Evolutionary conservation across 2,797 vertebrate genomes (phyloP).

Genomic region (Microctenopoma lineatum): DNA sequence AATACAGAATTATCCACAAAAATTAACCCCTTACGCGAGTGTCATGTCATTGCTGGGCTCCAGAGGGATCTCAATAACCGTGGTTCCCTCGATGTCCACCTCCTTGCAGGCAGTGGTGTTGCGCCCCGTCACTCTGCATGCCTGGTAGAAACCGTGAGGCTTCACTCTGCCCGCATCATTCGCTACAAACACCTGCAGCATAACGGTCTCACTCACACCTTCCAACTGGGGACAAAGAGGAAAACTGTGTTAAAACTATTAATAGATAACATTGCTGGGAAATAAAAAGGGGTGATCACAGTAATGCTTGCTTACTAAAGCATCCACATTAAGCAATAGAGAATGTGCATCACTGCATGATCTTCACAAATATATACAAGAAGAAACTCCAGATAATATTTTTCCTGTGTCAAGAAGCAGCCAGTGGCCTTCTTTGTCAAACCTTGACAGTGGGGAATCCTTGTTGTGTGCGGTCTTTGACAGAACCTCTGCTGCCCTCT

Average conservation of each 20-base stretch:
- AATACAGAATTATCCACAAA: background rate
- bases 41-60: slow-evolving; percentile 96
- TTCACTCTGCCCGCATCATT: slow-evolving; percentile 97
- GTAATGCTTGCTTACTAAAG: background rate
- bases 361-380: background rate
- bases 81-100: slow-evolving; percentile 98
- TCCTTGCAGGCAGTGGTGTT: slow-evolving; percentile 99
- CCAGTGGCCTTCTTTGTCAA: slow-evolving; percentile 40
- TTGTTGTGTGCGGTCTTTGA: slow-evolving; percentile 98
- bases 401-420: slow-evolving; percentile 17
- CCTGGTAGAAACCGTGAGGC: slow-evolving; percentile 98
- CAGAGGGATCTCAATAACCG: slow-evolving; percentile 95
- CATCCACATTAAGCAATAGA: background rate
- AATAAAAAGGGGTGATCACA: background rate
- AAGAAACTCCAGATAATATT: slow-evolving; percentile 5
- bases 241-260: background rate
- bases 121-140: slow-evolving; percentile 95
- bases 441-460: slow-evolving; percentile 99
- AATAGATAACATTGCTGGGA: background rate
- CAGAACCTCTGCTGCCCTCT: slow-evolving; percentile 97
- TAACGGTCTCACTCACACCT: slow-evolving; percentile 92
- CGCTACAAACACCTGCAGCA: slow-evolving; percentile 97
- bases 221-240: slow-evolving; percentile 86
- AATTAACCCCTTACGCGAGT: slow-evolving; percentile 88
- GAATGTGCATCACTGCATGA: background rate